phyloP scores from a whole-genome alignment of 2,113 vertebrate genomes.

The Dipodomys stephensi region DNA sequence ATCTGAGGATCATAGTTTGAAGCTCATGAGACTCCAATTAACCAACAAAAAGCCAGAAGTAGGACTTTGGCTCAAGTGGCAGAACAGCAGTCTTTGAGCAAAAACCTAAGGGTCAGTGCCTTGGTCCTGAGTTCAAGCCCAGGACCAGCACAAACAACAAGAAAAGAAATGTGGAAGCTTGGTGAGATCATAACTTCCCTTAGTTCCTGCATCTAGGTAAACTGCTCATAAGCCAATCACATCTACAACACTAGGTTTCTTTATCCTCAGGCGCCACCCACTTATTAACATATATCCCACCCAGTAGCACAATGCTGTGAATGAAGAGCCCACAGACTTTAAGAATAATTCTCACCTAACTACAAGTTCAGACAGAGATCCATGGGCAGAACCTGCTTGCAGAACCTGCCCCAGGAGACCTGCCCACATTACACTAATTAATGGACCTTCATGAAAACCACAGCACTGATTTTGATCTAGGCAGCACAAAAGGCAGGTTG shows the following conservation, averaged over 20 bases:
- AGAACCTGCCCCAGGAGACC: constrained; percentile 62
- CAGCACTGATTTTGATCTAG: constrained; percentile 49
- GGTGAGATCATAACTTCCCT: background rate
- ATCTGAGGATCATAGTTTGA: too few species aligned
- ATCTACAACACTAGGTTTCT: background rate
- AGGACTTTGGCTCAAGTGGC: too few species aligned
- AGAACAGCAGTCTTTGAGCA: too few species aligned
- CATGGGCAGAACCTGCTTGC: constrained; percentile 44
- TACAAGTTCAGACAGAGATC: constrained; percentile 64
- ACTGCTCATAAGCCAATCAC: background rate
- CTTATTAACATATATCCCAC: background rate
- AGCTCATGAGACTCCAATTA: too few species aligned
- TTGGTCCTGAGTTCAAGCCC: too few species aligned
- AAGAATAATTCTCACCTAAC: constrained; percentile 45
- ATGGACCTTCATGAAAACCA: constrained; percentile 45
- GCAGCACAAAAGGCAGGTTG: background rate
- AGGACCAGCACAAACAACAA: too few species aligned
- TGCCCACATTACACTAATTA: constrained; percentile 62
- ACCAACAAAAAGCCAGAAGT: too few species aligned
- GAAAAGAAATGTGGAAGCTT: background rate
- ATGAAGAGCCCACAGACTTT: constrained; percentile 41
- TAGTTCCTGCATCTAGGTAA: background rate
- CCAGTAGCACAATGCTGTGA: constrained; percentile 3
- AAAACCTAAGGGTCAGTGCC: too few species aligned
- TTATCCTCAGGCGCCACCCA: background rate